Conservation (phyloP, 2,113 vertebrate genomes). For the Nannospalax galili region DNA sequence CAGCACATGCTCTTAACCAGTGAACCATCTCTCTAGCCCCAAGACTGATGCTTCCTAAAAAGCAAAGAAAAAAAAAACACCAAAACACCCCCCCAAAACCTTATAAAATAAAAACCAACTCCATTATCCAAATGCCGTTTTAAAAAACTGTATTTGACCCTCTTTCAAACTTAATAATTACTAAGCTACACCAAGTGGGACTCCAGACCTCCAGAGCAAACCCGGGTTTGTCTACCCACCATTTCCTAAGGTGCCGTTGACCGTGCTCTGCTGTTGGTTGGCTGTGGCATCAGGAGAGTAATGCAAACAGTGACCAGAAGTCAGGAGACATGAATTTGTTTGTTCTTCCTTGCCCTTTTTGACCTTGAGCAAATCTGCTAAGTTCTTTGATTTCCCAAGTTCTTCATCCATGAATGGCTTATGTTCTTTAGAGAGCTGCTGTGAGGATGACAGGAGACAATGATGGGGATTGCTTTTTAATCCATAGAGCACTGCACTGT, state of each 20-base stretch:
- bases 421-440: not conserved
- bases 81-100: no score
- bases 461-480: not conserved
- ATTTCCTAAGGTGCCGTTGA: not conserved
- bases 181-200: not conserved
- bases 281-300: no score
- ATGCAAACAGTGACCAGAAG: not conserved
- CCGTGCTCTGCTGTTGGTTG: not conserved
- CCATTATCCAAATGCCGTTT: not conserved
- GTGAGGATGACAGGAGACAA: not conserved
- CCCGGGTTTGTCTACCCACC: fast-evolving
- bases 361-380: not conserved
- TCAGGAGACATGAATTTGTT: not conserved
- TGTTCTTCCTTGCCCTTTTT: not conserved
- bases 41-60: not conserved
- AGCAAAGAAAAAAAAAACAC: not conserved
- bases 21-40: no score
- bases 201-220: not conserved
- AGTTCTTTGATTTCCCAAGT: not conserved
- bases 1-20: no score
- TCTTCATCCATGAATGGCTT: not conserved
- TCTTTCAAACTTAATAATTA: not conserved
- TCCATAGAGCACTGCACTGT: not conserved
- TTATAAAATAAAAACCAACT: not conserved
- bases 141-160: not conserved